A percentile compares a stretch with the other conserved stretches of the same genome.
Conservation (phyloP, 1,140 invertebrate genomes). For the Listronotus oregonensis region DNA sequence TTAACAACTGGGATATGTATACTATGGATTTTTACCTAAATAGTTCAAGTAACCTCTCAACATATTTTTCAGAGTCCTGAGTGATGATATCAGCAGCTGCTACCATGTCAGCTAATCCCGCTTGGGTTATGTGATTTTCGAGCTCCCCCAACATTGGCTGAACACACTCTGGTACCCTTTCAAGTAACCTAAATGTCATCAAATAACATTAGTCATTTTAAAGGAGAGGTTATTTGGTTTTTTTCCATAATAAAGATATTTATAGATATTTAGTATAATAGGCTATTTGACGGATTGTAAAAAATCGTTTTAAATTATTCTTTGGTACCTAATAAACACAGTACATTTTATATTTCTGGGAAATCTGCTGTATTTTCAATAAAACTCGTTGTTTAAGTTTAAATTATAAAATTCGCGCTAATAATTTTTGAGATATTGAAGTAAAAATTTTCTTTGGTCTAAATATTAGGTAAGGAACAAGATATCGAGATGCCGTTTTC, state of each 20-base stretch:
- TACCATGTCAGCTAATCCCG: conserved; percentile 96
- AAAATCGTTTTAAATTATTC: too few relatives aligned
- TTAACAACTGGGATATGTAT: not conserved
- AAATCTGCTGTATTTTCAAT: too few relatives aligned
- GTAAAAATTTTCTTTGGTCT: too few relatives aligned
- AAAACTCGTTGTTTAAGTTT: too few relatives aligned
- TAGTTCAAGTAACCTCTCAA: conserved; percentile 91
- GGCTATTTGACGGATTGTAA: not conserved
- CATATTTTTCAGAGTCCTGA: conserved; percentile 98
- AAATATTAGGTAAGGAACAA: too few relatives aligned
- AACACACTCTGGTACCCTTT: conserved; percentile 80
- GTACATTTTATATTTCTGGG: too few relatives aligned
- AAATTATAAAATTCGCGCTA: too few relatives aligned
- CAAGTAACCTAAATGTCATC: conserved; percentile 68
- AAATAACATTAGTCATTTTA: too few relatives aligned
- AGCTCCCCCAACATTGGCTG: conserved; percentile 89
- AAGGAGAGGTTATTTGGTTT: too few relatives aligned
- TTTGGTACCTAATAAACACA: not conserved
- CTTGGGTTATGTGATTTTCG: conserved; percentile 90
- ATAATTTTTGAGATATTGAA: too few relatives aligned
- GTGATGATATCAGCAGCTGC: conserved; percentile 95
- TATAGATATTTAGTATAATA: not conserved
- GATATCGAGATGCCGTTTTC: too few relatives aligned
- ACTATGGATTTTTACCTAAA: conserved; percentile 61
- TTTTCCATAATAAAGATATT: too few relatives aligned